Percentiles rank a stretch among this genome's conserved stretches.
Evolutionary conservation across 1,140 invertebrate genomes (phyloP).

Genomic region (Drosophila parvula): DNA sequence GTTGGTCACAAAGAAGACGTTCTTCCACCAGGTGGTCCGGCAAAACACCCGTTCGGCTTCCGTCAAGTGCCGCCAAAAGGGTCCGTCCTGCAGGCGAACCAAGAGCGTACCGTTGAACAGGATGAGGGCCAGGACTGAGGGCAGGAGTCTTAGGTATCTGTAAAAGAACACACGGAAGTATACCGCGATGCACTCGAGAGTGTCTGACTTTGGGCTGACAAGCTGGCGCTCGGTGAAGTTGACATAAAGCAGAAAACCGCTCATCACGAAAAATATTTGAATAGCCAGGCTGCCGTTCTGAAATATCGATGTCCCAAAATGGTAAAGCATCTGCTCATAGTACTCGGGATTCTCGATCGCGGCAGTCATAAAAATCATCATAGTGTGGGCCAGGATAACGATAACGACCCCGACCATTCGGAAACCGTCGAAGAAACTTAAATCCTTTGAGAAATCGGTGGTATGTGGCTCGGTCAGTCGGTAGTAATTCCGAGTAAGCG

Average conservation of each 20-base stretch:
- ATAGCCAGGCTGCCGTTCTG: constrained; percentile 85
- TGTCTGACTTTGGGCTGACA: constrained; percentile 28
- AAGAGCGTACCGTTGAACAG: constrained; percentile 85
- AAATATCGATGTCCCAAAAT: constrained; percentile 70
- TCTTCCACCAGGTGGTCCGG: constrained; percentile 88
- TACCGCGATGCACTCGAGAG: constrained; percentile 33
- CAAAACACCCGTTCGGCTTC: constrained; percentile 85
- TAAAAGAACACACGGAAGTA: constrained; percentile 80
- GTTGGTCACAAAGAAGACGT: constrained; percentile 88
- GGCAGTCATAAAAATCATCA: constrained; percentile 63
- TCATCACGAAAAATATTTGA: constrained; percentile 86
- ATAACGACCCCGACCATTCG: constrained; percentile 61
- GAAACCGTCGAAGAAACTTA: constrained; percentile 71
- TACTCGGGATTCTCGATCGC: constrained; percentile 72
- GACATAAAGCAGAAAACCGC: constrained; percentile 85
- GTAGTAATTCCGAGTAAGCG: constrained; percentile 77
- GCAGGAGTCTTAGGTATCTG: constrained; percentile 85
- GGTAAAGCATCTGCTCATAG: constrained; percentile 65
- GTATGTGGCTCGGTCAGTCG: constrained; percentile 47
- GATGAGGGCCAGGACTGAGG: constrained; percentile 84
- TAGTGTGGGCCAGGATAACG: constrained; percentile 67
- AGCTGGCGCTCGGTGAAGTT: constrained; percentile 82
- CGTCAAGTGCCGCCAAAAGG: constrained; percentile 84
- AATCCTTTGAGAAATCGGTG: constrained; percentile 44
- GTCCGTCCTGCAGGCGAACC: constrained; percentile 83